phyloP scores from a whole-genome alignment of 2,113 vertebrate species.

The Rhegmatorhina hoffmannsi region DNA sequence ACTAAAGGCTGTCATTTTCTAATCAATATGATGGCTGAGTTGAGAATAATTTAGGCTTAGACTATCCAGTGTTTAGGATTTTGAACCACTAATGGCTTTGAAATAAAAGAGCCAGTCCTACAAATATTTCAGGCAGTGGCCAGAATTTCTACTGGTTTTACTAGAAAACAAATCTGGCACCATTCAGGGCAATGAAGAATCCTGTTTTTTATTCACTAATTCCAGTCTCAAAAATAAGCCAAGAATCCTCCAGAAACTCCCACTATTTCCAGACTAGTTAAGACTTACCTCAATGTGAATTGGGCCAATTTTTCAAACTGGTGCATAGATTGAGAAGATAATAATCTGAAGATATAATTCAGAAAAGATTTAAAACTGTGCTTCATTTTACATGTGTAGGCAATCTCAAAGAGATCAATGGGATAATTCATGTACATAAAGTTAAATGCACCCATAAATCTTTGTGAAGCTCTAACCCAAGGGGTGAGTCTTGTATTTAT shows the following conservation, averaged over 20 bases:
- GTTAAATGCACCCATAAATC: constrained; percentile 10
- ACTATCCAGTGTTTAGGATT: background rate
- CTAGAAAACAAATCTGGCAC: constrained; percentile 51
- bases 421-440: background rate
- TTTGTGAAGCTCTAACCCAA: background rate
- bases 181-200: constrained; percentile 6
- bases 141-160: constrained; percentile 62
- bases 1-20: background rate
- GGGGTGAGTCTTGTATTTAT: background rate
- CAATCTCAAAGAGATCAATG: background rate
- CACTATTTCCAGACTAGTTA: background rate
- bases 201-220: background rate
- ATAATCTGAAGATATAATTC: background rate
- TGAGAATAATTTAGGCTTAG: background rate
- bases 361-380: background rate
- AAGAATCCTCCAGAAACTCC: background rate
- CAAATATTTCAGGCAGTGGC: background rate
- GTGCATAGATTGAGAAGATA: background rate
- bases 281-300: background rate
- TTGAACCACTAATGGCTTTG: constrained; percentile 51
- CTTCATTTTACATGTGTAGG: background rate
- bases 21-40: background rate
- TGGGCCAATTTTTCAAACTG: background rate
- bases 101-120: constrained; percentile 42
- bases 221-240: background rate